Percentiles rank a stretch among this genome's conserved stretches.
phyloP scores from a whole-genome alignment of 2,113 vertebrate genomes.

The Ramphastos sulfuratus region DNA sequence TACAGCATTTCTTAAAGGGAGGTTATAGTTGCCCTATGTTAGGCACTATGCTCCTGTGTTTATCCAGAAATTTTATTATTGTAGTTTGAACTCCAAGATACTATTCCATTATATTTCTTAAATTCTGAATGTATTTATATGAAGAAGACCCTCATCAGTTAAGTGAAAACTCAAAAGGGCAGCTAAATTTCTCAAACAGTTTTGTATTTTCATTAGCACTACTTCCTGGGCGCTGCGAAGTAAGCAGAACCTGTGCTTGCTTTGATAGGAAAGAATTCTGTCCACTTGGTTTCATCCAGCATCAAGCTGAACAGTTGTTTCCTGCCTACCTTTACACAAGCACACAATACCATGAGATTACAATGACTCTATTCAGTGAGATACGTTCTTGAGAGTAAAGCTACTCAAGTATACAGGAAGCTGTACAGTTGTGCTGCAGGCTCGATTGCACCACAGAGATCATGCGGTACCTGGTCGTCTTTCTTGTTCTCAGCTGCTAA shows the following conservation, averaged over 20 bases:
- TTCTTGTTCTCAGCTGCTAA: slow-evolving; percentile 18
- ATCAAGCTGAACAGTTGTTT: background rate
- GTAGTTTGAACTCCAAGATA: background rate
- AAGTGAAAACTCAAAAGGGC: background rate
- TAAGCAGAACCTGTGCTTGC: background rate
- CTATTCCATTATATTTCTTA: background rate
- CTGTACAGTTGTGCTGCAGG: slow-evolving; percentile 14
- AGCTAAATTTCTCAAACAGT: background rate
- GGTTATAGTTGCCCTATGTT: background rate
- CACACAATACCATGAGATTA: background rate
- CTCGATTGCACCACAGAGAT: slow-evolving; percentile 13
- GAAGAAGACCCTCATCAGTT: background rate
- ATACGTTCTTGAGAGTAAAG: background rate
- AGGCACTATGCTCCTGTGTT: background rate
- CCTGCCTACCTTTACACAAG: slow-evolving; percentile 8
- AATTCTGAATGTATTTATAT: background rate
- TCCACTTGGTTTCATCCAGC: background rate
- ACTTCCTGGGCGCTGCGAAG: background rate
- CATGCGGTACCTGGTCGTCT: background rate
- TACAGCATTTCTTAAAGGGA: background rate
- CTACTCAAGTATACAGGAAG: slow-evolving; percentile 9
- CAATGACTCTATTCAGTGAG: background rate
- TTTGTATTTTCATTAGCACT: background rate
- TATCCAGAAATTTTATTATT: background rate
- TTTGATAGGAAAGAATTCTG: background rate